phyloP scores from a whole-genome alignment of 2,888 invertebrate species.

The Drosophila rubida region DNA sequence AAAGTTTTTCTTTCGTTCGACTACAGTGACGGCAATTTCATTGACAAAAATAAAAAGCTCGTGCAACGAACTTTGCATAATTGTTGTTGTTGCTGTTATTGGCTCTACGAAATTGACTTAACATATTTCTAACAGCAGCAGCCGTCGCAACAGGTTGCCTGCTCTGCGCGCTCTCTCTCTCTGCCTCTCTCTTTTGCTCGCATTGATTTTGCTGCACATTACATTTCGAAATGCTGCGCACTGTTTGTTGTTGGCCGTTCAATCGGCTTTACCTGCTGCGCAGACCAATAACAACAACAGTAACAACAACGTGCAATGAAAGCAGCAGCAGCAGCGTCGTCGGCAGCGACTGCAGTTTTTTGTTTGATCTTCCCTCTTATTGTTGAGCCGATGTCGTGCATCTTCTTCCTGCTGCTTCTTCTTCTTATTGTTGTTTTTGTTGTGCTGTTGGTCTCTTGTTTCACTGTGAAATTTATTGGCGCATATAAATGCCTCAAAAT shows the following conservation, averaged over 20 bases:
- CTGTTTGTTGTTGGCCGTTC: constrained; percentile 59
- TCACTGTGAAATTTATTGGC: constrained; percentile 76
- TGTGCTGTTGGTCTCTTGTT: constrained; percentile 53
- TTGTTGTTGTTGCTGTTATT: constrained; percentile 37
- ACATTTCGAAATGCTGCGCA: constrained; percentile 62
- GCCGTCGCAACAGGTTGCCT: constrained; percentile 71
- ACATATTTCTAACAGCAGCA: constrained; percentile 72
- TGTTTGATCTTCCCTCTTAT: constrained; percentile 82
- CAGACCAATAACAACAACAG: constrained; percentile 30
- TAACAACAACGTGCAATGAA: constrained; percentile 22
- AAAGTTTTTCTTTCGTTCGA: constrained; percentile 66
- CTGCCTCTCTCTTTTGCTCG: constrained; percentile 26
- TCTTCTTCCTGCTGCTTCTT: constrained; percentile 59
- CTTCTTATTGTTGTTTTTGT: constrained; percentile 17
- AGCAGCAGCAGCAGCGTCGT: constrained; percentile 35
- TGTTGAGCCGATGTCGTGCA: constrained; percentile 77
- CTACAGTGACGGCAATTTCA: constrained; percentile 50
- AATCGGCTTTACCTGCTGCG: constrained; percentile 73
- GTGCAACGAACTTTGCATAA: constrained; percentile 73
- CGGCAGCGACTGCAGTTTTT: constrained; percentile 73
- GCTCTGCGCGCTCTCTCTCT: constrained; percentile 16
- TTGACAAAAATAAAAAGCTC: constrained; percentile 66
- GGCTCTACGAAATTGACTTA: constrained; percentile 65
- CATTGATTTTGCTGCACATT: constrained; percentile 66
- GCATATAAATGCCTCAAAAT: constrained; percentile 81